phyloP scores from a whole-genome alignment of 2,888 invertebrate genomes.

The Lepetodrilus schrolli region DNA sequence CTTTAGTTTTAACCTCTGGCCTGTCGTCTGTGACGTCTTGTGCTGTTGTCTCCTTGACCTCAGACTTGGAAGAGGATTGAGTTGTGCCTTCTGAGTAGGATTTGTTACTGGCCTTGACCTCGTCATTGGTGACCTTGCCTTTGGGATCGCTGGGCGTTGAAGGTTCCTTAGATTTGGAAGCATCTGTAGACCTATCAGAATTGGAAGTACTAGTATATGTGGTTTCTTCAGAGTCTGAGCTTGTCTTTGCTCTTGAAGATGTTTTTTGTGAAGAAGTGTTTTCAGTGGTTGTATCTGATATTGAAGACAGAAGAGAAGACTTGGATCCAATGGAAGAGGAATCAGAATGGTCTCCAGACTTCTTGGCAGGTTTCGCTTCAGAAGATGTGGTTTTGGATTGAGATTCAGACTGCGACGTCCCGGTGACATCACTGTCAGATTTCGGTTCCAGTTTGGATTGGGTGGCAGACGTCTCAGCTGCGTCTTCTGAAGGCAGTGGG shows the following conservation, averaged over 20 bases:
- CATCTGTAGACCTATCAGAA: background rate
- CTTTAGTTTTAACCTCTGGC: background rate
- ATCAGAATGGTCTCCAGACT: background rate
- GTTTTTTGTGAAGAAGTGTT: background rate
- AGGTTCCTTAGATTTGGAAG: background rate
- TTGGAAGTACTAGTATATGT: background rate
- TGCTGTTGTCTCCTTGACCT: background rate
- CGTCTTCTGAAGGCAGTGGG: background rate
- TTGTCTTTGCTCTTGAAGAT: background rate
- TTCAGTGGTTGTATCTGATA: background rate
- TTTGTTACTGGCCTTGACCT: background rate
- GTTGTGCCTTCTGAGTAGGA: background rate
- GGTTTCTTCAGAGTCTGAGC: background rate
- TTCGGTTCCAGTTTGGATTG: no score
- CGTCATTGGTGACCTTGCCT: conserved; percentile 4
- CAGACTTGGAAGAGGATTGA: background rate
- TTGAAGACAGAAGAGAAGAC: no score
- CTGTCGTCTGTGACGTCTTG: background rate
- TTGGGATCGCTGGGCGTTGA: background rate
- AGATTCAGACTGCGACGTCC: no score
- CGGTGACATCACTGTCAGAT: no score
- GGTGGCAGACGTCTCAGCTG: background rate
- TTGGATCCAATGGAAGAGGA: background rate
- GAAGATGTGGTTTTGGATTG: background rate
- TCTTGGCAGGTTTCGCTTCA: background rate